phyloP scores from a whole-genome alignment of 2,797 vertebrate genomes.

The Alexandromys oeconomus region DNA sequence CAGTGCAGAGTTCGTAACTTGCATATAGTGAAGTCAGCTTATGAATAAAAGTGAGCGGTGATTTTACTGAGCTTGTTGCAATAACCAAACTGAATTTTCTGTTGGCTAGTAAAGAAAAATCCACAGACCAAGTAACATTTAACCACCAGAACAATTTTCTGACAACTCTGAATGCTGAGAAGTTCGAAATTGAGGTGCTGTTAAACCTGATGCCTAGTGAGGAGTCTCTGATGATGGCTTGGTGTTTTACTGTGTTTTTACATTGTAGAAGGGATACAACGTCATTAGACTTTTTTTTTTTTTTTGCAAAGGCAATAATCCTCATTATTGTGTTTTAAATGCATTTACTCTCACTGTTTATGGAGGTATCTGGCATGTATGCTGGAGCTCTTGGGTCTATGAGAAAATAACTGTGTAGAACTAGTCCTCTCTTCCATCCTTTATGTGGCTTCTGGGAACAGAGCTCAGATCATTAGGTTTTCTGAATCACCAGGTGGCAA shows the following conservation, averaged over 20 bases:
- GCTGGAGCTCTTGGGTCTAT: background rate
- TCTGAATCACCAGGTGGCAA: background rate
- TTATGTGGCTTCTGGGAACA: background rate
- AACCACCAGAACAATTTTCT: background rate
- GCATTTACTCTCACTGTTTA: background rate
- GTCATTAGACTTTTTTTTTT: too few relatives aligned
- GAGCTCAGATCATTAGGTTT: background rate
- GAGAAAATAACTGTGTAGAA: background rate
- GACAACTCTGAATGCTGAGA: background rate
- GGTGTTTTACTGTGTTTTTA: background rate
- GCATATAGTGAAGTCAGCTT: background rate
- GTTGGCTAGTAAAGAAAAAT: background rate
- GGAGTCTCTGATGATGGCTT: background rate
- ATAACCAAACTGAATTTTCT: constrained; percentile 19
- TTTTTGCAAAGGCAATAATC: background rate
- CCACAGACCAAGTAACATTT: background rate
- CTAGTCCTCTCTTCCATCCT: background rate
- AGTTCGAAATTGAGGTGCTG: background rate
- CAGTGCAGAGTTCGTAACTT: background rate
- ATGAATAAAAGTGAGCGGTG: constrained; percentile 24
- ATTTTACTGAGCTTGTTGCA: background rate
- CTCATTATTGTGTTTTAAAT: background rate
- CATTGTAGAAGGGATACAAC: background rate
- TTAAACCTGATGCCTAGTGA: background rate
- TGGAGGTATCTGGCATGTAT: too few relatives aligned